Evolutionary conservation across 2,113 vertebrate genomes (phyloP), one percentile per base, ranked within the genome.

Genomic region (Lagopus leucura): DNA sequence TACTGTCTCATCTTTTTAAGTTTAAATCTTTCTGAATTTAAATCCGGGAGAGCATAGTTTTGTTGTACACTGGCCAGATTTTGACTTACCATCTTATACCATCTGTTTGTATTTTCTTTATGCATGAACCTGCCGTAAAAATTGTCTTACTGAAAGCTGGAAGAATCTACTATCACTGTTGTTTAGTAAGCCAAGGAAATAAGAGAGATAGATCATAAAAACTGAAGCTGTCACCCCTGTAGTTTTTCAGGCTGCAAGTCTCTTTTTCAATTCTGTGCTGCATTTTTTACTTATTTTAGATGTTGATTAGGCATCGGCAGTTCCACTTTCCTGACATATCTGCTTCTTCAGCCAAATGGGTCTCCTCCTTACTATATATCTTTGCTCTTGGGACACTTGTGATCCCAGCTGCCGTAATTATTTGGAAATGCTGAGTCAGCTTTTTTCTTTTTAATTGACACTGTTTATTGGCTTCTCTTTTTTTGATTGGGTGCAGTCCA

Each of bases 101-200:
- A 86, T 92, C 73, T 85, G 58, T 86, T 96, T 91, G 18, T 82
- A 40, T 90, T 96, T 96, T 71, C 47, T 92, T 86, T 66, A 61
- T 2, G 0, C 82, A 18, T 0, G 0, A 79, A 91, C 70, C 83
- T 94, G 66, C 47, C 64, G 18, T 82, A 90, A 88, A 91, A 70
- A 58, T 76, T 82, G 74, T 52, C 48, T 69, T n/a, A 82, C 8
- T 8, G 18, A 84, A 93, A 79, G 80, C 70, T 95, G 27, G 52
- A 86, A 94, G 30, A 86, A 69, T 27, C 13, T 72, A 57, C n/a
- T 60, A 34, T 54, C 60, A n/a, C 57, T 74, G 11, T 48, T 88
- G 34, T 50, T 78, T 67, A 86, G 19, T 48, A 89, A 89, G 60
- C 50, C 88, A 93, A 89, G 67, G 87, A 89, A 96, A 87, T 19